Evolutionary conservation across 2,797 vertebrate genomes (phyloP), one percentile per base, ranked within the genome.

Genomic region (Acanthornis magna): DNA sequence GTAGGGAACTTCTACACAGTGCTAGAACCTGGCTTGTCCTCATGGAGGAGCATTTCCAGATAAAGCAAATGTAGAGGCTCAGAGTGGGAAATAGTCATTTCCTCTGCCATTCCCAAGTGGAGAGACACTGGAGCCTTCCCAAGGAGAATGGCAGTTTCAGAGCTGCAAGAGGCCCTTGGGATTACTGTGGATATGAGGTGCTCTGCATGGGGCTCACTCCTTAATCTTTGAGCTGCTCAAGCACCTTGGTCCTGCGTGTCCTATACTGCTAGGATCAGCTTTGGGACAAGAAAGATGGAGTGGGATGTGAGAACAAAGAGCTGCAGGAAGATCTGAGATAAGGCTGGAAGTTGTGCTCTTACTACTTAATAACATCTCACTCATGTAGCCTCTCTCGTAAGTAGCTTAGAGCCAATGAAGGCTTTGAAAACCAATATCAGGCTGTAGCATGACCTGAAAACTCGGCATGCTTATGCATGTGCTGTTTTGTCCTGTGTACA

Each of bases 41-140:
- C 1, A 1, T 9, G 25, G 29, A 61, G 14, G 11, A 85, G n/a
- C 16, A 47, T 42, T 60, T 55, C 26, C 60, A 65, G 47, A 38
- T 21, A 79, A 67, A 53, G 23, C 36, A 79, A 47, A 9, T 57
- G 25, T 25, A 43, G 38, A 11, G 30, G 9, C 22, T 4, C 22
- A 36, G 19, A 55, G 13, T 19, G 25, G 13, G 30, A 83, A 63
- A 57, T 3, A 34, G 10, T 61, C 1, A 3, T 61, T 78, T 0
- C 0, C 11, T 51, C n/a, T 80, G 42, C 54, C 27, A 19, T 55
- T 34, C 13, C 20, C 8, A 25, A 16, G 29, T 2, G 0, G 36
- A 83, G 19, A 23, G 19, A 27, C 29, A 40, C 19, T 51, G 43
- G 53, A 85, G 34, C 12, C 13, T 87, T 85, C 57, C 26, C 26